A percentile compares a stretch with the other conserved stretches of the same genome.
Evolutionary conservation across 2,888 invertebrate genomes (phyloP).

Genomic region (Spisula solida): DNA sequence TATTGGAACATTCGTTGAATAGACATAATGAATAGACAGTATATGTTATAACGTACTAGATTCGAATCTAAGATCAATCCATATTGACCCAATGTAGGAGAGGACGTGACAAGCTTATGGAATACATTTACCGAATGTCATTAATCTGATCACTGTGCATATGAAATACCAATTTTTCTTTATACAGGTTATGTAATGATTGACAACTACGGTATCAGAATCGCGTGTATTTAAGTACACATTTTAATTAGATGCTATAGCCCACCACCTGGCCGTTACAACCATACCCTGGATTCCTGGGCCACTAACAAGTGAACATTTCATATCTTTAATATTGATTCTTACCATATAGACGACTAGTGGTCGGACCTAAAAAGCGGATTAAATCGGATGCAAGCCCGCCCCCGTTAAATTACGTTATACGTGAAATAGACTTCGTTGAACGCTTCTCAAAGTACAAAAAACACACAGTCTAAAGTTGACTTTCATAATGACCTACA

Average conservation of each 20-base stretch:
- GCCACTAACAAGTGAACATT: neutral
- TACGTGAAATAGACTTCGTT: no score
- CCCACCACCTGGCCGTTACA: neutral
- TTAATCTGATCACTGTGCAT: neutral
- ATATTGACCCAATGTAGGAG: neutral
- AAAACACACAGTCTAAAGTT: no score
- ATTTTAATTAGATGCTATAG: neutral
- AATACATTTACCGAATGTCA: neutral
- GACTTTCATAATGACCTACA: no score
- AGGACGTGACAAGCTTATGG: neutral
- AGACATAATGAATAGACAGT: no score
- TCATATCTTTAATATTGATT: no score
- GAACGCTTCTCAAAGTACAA: no score
- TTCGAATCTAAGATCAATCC: conserved; percentile 1
- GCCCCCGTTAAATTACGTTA: no score
- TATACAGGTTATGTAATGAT: neutral
- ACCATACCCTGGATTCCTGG: neutral
- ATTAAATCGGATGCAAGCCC: no score
- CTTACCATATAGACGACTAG: no score
- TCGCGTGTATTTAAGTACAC: neutral
- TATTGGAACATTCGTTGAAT: neutral
- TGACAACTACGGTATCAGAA: neutral
- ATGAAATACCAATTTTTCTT: neutral
- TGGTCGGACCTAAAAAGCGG: no score
- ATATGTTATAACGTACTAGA: no score